A percentile compares a stretch with the other conserved stretches of the same genome.
Conservation (phyloP, 92 coral and sea anemone species). For the Hydrozoanthus gracilis region DNA sequence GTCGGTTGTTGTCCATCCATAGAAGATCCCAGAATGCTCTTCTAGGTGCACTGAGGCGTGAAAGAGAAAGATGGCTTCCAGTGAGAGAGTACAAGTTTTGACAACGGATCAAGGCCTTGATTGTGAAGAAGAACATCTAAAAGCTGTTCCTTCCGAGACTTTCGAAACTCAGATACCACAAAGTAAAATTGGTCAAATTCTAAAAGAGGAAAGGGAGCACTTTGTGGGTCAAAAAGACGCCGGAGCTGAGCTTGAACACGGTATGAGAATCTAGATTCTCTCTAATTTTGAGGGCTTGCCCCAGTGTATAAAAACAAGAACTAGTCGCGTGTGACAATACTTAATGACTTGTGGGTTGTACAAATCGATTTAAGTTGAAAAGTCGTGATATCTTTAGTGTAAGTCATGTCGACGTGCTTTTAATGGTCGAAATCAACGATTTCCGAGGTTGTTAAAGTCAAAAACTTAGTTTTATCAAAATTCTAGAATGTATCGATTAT, state of each 20-base stretch:
- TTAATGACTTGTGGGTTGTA: neutral
- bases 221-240: conserved; percentile 29
- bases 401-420: no score
- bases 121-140: conserved; percentile 54
- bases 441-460: no score
- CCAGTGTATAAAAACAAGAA: neutral
- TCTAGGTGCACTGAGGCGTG: conserved; percentile 37
- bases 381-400: no score
- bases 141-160: conserved; percentile 46
- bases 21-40: conserved; percentile 58
- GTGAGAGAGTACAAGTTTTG: conserved; percentile 39
- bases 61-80: conserved; percentile 85
- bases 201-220: neutral
- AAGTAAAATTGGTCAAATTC: conserved; percentile 29
- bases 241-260: conserved; percentile 49
- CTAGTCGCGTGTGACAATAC: neutral
- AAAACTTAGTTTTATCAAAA: no score
- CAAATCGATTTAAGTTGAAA: no score
- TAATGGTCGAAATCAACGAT: no score
- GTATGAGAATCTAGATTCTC: conserved; percentile 99
- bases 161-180: conserved; percentile 43
- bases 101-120: conserved; percentile 57
- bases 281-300: conserved; percentile 62
- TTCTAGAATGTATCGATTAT: no score
- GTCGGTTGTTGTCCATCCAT: neutral